phyloP scores from a whole-genome alignment of 2,113 vertebrate species.

The Machaerirhynchus nigripectus region DNA sequence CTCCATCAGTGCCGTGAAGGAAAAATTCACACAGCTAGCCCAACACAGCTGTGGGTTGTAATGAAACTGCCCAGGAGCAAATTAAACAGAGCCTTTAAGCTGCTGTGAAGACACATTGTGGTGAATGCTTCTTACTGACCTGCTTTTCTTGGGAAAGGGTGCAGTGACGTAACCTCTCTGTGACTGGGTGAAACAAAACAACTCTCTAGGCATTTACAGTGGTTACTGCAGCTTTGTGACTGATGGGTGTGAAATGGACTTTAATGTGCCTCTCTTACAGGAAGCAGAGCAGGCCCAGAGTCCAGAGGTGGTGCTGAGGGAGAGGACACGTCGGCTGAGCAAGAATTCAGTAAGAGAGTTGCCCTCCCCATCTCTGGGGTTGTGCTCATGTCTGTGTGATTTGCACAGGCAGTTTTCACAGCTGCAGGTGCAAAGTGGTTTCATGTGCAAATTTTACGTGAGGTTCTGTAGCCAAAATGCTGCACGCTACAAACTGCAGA shows the following conservation, averaged over 20 bases:
- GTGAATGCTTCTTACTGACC: background rate
- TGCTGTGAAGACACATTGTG: background rate
- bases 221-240: background rate
- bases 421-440: background rate
- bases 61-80: background rate
- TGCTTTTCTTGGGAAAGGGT: background rate
- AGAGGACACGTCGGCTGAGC: constrained; percentile 5
- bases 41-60: background rate
- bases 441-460: background rate
- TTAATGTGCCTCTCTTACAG: constrained; percentile 10
- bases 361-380: background rate
- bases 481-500: background rate
- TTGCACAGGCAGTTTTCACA: background rate
- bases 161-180: background rate
- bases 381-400: background rate
- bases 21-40: background rate
- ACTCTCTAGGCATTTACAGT: background rate
- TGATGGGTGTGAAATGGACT: background rate
- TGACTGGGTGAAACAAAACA: background rate
- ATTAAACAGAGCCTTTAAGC: background rate
- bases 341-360: constrained; percentile 55
- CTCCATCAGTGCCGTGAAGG: background rate
- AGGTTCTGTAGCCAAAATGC: background rate
- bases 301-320: constrained; percentile 43
- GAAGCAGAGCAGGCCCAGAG: constrained; percentile 46